phyloP scores from a whole-genome alignment of 2,113 vertebrate genomes.

The Sinocyclocheilus grahami region DNA sequence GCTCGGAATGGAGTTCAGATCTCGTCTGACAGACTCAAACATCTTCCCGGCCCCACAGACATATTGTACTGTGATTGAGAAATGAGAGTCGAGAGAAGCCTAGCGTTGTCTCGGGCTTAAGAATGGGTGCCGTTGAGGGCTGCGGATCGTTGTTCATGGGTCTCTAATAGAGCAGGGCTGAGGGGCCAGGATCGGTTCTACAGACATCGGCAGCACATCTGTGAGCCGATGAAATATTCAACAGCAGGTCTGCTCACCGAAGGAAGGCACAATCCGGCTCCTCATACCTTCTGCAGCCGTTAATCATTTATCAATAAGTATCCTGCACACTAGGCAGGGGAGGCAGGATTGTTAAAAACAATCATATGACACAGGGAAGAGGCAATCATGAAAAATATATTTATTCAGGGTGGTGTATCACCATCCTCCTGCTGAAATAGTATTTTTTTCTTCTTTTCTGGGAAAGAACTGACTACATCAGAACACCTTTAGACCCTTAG shows the following conservation, averaged over 20 bases:
- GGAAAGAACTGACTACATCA: constrained; percentile 51
- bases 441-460: constrained; percentile 21
- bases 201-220: constrained; percentile 80
- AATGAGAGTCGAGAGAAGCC: neutral
- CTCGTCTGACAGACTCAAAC: neutral
- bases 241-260: constrained; percentile 72
- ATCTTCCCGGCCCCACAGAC: neutral
- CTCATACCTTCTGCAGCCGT: constrained; percentile 75
- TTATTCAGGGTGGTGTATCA: constrained; percentile 62
- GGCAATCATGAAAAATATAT: constrained; percentile 77
- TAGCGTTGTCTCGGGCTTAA: neutral
- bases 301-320: constrained; percentile 83
- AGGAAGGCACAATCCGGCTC: constrained; percentile 71
- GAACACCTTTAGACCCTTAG: constrained; percentile 44
- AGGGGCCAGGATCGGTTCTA: constrained; percentile 73
- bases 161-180: constrained; percentile 68
- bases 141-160: constrained; percentile 62
- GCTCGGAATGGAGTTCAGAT: neutral
- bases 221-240: constrained; percentile 82
- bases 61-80: neutral
- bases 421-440: constrained; percentile 38
- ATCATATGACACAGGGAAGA: constrained; percentile 69
- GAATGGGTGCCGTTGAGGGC: constrained; percentile 43
- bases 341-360: constrained; percentile 74
- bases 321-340: constrained; percentile 67